These are phyloP conservation scores for Ochotona princeps DNA, from an alignment of 2,113 vertebrate species.

Conservation along the genomic window DNA sequence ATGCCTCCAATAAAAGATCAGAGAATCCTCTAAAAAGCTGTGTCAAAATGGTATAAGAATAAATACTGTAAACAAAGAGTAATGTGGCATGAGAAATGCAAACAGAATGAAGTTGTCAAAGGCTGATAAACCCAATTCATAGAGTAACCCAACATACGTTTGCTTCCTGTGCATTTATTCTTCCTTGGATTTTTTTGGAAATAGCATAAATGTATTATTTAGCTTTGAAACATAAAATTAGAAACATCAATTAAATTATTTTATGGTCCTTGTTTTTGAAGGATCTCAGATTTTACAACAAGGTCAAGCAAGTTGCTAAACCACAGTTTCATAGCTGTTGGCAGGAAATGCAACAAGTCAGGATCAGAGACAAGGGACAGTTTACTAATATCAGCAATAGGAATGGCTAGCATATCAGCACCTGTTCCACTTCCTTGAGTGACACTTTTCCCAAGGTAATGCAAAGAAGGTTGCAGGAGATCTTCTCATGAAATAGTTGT, in stretches of 20 bases:
- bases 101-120: slow-evolving; percentile 28
- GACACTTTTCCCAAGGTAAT: neutral
- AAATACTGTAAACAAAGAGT: slow-evolving; percentile 28
- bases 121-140: slow-evolving; percentile 22
- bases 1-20: slow-evolving; percentile 52
- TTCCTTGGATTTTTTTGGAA: neutral
- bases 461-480: neutral
- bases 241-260: slow-evolving; percentile 9
- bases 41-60: neutral
- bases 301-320: slow-evolving; percentile 6
- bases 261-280: slow-evolving; percentile 21
- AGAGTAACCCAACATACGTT: slow-evolving; percentile 25
- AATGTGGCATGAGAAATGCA: slow-evolving; percentile 38
- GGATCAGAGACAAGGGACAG: neutral
- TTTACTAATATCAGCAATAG: slow-evolving; percentile 20
- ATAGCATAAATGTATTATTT: slow-evolving; percentile 43
- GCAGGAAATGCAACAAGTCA: neutral
- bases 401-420: slow-evolving; percentile 5
- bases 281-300: slow-evolving; percentile 15
- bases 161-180: slow-evolving; percentile 16
- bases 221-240: slow-evolving; percentile 49
- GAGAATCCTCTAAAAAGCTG: slow-evolving; percentile 25
- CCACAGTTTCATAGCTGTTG: slow-evolving; percentile 16
- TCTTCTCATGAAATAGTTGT: neutral
- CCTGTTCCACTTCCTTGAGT: neutral